Evolutionary conservation across 1,140 invertebrate genomes (phyloP), one percentile per base, ranked within the genome.

Genomic region (Ooceraea biroi): DNA sequence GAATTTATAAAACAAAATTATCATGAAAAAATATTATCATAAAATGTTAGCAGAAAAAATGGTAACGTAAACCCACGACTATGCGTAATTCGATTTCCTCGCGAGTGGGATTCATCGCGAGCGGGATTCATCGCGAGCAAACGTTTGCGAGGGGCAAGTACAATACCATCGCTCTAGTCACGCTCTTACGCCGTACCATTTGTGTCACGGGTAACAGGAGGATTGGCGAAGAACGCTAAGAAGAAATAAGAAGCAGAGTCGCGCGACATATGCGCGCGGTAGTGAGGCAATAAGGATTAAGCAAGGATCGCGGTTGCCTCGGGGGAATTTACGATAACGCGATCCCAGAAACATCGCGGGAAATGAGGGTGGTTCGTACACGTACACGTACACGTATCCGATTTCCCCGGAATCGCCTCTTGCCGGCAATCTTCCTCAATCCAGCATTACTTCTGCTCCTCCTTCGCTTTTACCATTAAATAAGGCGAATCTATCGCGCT

Each of bases 261-360:
- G 17, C n/a, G 30, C 76, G 52, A 71, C 76, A 46, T 80, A 57
- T 57, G 50, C 63, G 5, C 58, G 11, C 3, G 11, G n/a, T 14
- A 11, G 17, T 41, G 36, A n/a, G 27, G 65, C 52, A 69, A 71
- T 71, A 71, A 58, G 52, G 65, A 80, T 80, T 80, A 71, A 71
- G 30, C 63, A 55, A 27, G 25, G 22, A 55, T 7, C 19, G 22
- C 48, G 19, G 27, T 46, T 57, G 65, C 65, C 25, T 19, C 65
- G 50, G n/a, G 65, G 14, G 25, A 44, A 80, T 80, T 60, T 46
- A 71, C 63, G 76, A 80, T 71, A 78, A 69, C 65, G 50, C 36
- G 50, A 58, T 58, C 36, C 22, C 17, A 14, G 65, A 58, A 78
- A 44, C 63, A 44, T 57, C 30, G 63, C 22, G 74, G 48, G 12